Evolutionary conservation across 2,888 invertebrate species (phyloP), one percentile per base, ranked within the genome.

Genomic region (Drosophila multiciliata): DNA sequence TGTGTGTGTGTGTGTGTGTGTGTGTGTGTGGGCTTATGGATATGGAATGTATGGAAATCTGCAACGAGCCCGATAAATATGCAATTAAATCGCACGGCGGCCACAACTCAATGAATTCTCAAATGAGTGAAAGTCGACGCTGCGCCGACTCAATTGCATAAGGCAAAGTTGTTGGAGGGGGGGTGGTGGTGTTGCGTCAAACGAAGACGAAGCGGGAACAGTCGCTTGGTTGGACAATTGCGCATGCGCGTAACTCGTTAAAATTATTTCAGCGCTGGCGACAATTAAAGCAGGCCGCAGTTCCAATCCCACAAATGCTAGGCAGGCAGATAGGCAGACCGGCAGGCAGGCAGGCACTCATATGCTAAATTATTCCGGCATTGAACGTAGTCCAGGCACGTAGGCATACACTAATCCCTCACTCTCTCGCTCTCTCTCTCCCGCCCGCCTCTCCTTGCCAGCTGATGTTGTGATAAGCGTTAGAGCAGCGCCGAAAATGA

Each of bases 221-320:
- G 69, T 67, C 73, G 84, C 75, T 82, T 84, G 81, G 85, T 84
- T 85, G 87, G 87, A 81, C 84, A 85, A 87, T 87, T 85, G 87
- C 87, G 87, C 85, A 87, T 87, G 81, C 87, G 85, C 84, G 87
- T 84, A 79, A 79, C 84, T 87, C 83, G 85, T 85, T 85, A 81
- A 85, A 69, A 79, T 77, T 53, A 72, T 82, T 78, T 72, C 71
- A 69, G 69, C 72, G 80, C 66, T 69, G 75, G 81, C 84, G 77
- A 85, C 85, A 84, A 85, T 84, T 84, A 79, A 83, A 81, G 69
- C 80, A 67, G 60, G 48, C 74, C 69, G 48, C 45, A 48, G 33
- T 42, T 35, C 29, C 40, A 59, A 40, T 40, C 40, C 60, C 49
- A 26, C 58, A 53, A 53, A 53, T 53, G 50, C 36, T 12, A 45